A percentile compares a stretch with the other conserved stretches of the same genome.
phyloP scores from a whole-genome alignment of 1,140 invertebrate genomes.

The Sinella curviseta region DNA sequence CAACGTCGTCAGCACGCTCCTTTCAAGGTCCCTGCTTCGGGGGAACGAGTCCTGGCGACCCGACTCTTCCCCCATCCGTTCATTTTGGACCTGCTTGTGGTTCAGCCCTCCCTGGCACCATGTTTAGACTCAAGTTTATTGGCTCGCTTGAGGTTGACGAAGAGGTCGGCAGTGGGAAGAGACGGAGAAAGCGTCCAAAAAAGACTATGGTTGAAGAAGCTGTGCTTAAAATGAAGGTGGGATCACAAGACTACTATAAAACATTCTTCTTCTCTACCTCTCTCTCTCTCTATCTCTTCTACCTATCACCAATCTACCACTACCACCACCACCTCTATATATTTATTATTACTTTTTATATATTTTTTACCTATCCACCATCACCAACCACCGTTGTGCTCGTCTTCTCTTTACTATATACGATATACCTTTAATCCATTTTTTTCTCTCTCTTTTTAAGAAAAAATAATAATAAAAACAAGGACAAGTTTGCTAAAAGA shows the following conservation, averaged over 20 bases:
- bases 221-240: conserved; percentile 93
- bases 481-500: no score
- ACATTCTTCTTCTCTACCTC: neutral
- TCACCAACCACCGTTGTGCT: no score
- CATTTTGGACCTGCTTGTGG: conserved; percentile 44
- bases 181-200: conserved; percentile 74
- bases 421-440: no score
- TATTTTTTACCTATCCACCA: no score
- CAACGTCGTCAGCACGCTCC: conserved; percentile 4
- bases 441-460: no score
- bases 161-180: conserved; percentile 65
- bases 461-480: no score
- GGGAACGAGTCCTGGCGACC: conserved; percentile 1
- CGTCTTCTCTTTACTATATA: no score
- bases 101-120: conserved; percentile 62
- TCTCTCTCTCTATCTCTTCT: neutral
- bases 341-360: no score
- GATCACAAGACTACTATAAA: conserved; percentile 43
- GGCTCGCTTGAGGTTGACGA: conserved; percentile 82
- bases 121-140: conserved; percentile 78
- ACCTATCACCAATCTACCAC: neutral
- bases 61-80: conserved; percentile 20
- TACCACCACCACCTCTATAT: no score
- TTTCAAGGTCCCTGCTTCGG: conserved; percentile 15
- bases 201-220: conserved; percentile 94